These are phyloP conservation scores for Anthopleura sola DNA, from an alignment of 64 coral and sea anemone species.

Conservation along the genomic window DNA sequence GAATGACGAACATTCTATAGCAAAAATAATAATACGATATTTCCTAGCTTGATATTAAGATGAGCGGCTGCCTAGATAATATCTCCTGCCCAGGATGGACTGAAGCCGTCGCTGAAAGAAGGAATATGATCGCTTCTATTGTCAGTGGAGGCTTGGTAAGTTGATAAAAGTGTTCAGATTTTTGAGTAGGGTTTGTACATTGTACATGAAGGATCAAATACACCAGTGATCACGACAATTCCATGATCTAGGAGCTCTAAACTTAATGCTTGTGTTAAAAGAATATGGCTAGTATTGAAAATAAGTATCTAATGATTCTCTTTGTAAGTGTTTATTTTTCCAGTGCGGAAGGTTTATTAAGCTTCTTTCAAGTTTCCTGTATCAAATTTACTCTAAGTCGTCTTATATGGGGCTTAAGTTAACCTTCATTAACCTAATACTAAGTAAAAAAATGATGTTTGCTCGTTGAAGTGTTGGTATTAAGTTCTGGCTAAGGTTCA, in stretches of 20 bases:
- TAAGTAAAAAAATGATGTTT: too few species aligned
- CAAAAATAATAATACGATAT: not conserved
- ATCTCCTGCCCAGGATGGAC: constrained; percentile 76
- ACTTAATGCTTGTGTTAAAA: not conserved
- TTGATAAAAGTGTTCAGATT: not conserved
- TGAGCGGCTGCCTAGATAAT: constrained; percentile 97
- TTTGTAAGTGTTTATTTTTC: too few species aligned
- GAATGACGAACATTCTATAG: not conserved
- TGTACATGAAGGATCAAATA: not conserved
- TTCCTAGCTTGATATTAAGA: constrained; percentile 1
- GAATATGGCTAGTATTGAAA: not conserved
- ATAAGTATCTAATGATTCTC: too few species aligned
- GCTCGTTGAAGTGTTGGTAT: too few species aligned
- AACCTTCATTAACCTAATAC: too few species aligned
- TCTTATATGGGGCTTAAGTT: too few species aligned
- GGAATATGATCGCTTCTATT: constrained; percentile 79
- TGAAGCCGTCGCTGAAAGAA: constrained; percentile 55
- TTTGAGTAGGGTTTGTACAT: not conserved
- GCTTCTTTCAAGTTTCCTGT: too few species aligned
- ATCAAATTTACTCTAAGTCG: too few species aligned
- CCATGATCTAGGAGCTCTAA: not conserved
- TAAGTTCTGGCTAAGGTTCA: too few species aligned
- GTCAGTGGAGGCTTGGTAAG: constrained; percentile 73
- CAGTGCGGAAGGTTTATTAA: too few species aligned
- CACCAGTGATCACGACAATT: not conserved